Conservation (phyloP, 1,140 invertebrate genomes). For the Lepidotrigona ventralis region DNA sequence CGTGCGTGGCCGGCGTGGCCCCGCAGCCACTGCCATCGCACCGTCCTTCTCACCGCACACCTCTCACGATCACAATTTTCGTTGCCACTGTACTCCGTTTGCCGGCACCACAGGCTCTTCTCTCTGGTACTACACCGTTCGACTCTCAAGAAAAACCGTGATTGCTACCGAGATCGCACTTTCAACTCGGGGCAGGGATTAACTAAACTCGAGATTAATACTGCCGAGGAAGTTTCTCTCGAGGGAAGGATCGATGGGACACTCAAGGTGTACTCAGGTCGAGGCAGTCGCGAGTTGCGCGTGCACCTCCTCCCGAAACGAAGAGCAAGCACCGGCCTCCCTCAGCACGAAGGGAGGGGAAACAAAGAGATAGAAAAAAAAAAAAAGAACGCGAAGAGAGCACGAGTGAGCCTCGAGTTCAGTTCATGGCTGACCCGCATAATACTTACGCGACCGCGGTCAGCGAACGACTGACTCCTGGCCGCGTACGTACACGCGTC, state of each 20-base stretch:
- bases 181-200: neutral
- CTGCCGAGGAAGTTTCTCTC: neutral
- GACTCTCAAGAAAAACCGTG: neutral
- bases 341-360: neutral
- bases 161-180: neutral
- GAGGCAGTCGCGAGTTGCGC: neutral
- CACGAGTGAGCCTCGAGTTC: conserved; percentile 44
- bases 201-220: neutral
- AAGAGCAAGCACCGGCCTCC: neutral
- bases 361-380: conserved; percentile 24
- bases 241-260: neutral
- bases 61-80: conserved; percentile 30
- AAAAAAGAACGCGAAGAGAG: conserved; percentile 45
- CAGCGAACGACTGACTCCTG: conserved; percentile 72
- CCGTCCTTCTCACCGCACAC: conserved; percentile 59
- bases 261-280: too few species aligned
- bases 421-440: conserved; percentile 68
- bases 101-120: neutral
- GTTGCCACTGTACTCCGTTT: conserved; percentile 18
- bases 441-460: conserved; percentile 74
- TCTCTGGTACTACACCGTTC: neutral
- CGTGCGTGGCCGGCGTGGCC: conserved; percentile 69
- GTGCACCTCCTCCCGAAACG: neutral
- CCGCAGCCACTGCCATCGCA: conserved; percentile 72
- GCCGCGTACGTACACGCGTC: neutral